Percentiles rank a stretch among this genome's conserved stretches.
These are phyloP conservation scores for Chromoteleia sp. DNA, from an alignment of 2,888 invertebrate species.

Conservation along the genomic window DNA sequence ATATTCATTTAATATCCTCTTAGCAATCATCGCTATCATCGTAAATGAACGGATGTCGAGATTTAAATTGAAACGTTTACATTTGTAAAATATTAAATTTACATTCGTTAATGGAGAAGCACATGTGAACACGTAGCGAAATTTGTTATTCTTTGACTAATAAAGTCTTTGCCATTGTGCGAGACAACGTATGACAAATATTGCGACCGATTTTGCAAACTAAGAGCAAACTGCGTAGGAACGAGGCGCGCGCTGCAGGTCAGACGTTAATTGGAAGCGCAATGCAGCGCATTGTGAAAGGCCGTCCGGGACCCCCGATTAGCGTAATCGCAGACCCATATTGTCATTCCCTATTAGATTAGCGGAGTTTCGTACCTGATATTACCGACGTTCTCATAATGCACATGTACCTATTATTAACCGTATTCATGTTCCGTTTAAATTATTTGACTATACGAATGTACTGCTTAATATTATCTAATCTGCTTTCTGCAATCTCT, in stretches of 20 bases:
- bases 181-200: constrained; percentile 34
- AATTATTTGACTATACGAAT: constrained; percentile 65
- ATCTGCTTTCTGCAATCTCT: constrained; percentile 46
- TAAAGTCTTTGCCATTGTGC: constrained; percentile 29
- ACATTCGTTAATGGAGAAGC: background rate
- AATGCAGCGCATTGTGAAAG: constrained; percentile 70
- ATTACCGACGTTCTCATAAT: constrained; percentile 73
- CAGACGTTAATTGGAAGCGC: constrained; percentile 73
- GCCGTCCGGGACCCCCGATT: constrained; percentile 75
- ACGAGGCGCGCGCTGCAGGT: constrained; percentile 56
- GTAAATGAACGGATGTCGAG: too few species aligned
- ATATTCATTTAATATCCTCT: too few species aligned
- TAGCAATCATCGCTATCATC: too few species aligned
- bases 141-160: constrained; percentile 28
- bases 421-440: constrained; percentile 51
- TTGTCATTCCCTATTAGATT: constrained; percentile 79
- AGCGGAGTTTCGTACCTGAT: constrained; percentile 71
- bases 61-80: too few species aligned
- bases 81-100: too few species aligned
- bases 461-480: constrained; percentile 58
- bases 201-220: constrained; percentile 54
- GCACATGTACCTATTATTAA: constrained; percentile 65
- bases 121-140: background rate
- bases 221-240: constrained; percentile 56
- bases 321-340: constrained; percentile 79